A percentile compares a stretch with the other conserved stretches of the same genome.
Conservation (phyloP, 2,888 invertebrate species). For the Empis stercorea region DNA sequence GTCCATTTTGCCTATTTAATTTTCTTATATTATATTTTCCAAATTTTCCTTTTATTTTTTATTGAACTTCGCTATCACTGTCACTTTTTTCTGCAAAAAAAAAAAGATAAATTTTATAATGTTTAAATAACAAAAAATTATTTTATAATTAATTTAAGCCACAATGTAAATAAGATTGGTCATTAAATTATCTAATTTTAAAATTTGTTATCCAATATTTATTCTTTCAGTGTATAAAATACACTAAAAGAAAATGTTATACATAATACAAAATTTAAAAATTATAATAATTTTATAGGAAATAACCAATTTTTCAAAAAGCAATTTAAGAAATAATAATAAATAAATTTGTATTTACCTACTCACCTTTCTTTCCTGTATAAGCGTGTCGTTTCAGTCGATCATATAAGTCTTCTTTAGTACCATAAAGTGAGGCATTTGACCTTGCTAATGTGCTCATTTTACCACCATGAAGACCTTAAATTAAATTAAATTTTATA, state of each 20-base stretch:
- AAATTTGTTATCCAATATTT: no score
- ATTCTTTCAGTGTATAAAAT: no score
- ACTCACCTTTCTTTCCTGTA: conserved; percentile 81
- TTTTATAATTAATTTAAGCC: no score
- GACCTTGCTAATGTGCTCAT: conserved; percentile 88
- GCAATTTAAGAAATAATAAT: not conserved
- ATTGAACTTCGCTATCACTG: conserved; percentile 89
- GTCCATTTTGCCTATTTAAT: conserved; percentile 11
- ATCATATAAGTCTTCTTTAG: conserved; percentile 91
- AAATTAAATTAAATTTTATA: not conserved
- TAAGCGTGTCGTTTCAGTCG: conserved; percentile 91
- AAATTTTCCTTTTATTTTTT: conserved; percentile 27
- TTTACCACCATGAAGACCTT: conserved; percentile 72
- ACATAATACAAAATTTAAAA: no score
- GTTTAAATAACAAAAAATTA: conserved; percentile 4
- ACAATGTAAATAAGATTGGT: no score
- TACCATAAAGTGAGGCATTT: conserved; percentile 87
- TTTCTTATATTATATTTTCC: conserved; percentile 3
- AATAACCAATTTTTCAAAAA: no score
- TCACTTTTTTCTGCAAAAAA: conserved; percentile 74
- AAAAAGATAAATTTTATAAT: conserved; percentile 5
- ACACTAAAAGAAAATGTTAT: no score
- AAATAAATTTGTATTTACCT: not conserved
- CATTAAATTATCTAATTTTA: no score
- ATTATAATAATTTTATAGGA: no score